Evolutionary conservation across 2,113 vertebrate species (phyloP), one percentile per base, ranked within the genome.

Genomic region (Triplophysa dalaica): DNA sequence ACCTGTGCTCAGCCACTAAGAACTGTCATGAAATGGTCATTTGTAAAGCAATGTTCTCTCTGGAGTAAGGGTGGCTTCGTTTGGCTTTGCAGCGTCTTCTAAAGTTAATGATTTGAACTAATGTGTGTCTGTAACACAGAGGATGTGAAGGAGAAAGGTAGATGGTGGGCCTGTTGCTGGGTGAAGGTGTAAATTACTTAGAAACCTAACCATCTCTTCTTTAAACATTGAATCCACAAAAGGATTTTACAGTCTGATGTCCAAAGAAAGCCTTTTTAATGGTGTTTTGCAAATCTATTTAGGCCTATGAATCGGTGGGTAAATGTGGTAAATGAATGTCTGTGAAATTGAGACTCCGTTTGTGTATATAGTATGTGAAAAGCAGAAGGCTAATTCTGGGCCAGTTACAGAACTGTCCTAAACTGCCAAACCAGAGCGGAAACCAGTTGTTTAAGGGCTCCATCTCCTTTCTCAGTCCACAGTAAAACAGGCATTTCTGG

Each of bases 101-200:
- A 12, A 56, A 77, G 73, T 54, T 73, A 77, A 54, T 77, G 70
- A 84, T 67, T 83, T 64, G 65, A 64, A 72, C 75, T 83, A 73
- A 80, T 80, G 78, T 62, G 54, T 33, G 68, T 79, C 60, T 78
- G 33, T 50, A 26, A 79, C 19, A 48, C 68, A 78, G 67, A 63
- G 45, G 22, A 13, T 26, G 63, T 16, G 26, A 62, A 52, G 41
- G 4, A 9, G 16, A 17, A 29, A 22, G n/a, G 14, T 22, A 29
- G 38, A 58, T 10, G 41, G 54, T 9, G 5, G 54, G 38, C 58
- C 29, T 56, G 50, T 54, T 48, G 26, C 21, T 79, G 45, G 19
- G 24, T 78, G 17, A 17, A 54, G 8, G 8, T 48, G 63, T 2
- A 12, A 58, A 14, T 66, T 22, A 9, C 54, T 52, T 10, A 38